Evolutionary conservation across 1,140 invertebrate genomes (phyloP), one percentile per base, ranked within the genome.

Genomic region (Saccostrea cuccullata): DNA sequence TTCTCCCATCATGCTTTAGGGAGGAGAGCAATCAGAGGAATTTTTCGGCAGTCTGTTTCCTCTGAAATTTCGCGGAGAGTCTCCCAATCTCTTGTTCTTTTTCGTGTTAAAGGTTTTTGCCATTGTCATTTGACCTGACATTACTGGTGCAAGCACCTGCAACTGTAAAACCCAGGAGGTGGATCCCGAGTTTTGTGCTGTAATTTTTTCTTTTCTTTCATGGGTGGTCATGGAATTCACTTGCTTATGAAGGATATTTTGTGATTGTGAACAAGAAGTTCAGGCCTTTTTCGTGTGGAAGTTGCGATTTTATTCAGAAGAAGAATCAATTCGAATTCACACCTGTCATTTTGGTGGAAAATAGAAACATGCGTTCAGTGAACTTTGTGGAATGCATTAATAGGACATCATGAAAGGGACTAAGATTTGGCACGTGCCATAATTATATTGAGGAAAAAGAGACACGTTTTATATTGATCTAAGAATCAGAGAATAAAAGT

Each of bases 51-150:
- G 26, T 17, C 9, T 77, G 70, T 77, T 26, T 64, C 15, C 23
- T 11, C 70, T 40, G 26, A 77, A 26, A 30, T 77, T 77, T 77
- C 70, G 70, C 15, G 26, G 30, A 36, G 70, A 2, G 23, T 77
- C 70, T 77, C 70, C 70, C 13, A 12, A 36, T 26, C 23, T 77
- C 30, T 26, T 77, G 70, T 17, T 77, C 70, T 77, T 36, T 77
- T 26, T 13, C 12, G 67, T 60, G 13, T 73, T n/a, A 73, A 23
- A 11, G 67, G 70, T 64, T n/a, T n/a, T 26, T 77, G 30, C 70
- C 60, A 20, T 67, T 77, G 70, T 77, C 70, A 77, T 13, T 67
- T 77, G 30, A 77, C 70, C 70, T 40, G 70, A 77, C 70, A 77
- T 77, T 17, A 77, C 26, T 30, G 8, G 11, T 26, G 30, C 70